Evolutionary conservation across 2,113 vertebrate genomes (phyloP).

Genomic region (Cavia aperea): DNA sequence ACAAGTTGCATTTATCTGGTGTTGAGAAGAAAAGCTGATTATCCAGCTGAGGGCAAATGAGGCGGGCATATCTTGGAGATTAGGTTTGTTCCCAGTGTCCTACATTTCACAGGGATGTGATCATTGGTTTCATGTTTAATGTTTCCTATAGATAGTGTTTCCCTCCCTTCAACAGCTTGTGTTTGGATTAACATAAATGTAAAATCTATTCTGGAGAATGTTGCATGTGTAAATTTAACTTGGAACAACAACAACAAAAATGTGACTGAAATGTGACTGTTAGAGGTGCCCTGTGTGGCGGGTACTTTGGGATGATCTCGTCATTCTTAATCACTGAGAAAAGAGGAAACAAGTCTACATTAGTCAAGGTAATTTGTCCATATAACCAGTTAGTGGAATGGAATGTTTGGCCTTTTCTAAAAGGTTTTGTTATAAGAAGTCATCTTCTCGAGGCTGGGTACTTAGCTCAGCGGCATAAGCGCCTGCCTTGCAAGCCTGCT

Average conservation of each 20-base stretch:
- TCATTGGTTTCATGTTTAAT: constrained; percentile 57
- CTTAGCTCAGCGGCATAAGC: no score
- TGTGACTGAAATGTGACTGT: neutral
- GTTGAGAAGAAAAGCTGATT: constrained; percentile 80
- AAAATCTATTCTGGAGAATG: constrained; percentile 24
- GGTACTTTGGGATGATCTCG: neutral
- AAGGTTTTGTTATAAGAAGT: neutral
- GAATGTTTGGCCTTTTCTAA: neutral
- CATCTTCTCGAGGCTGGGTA: neutral
- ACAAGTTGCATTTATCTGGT: constrained; percentile 74
- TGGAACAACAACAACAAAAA: neutral
- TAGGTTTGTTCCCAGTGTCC: constrained; percentile 77
- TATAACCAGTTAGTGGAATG: neutral
- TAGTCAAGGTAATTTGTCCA: neutral
- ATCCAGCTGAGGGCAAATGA: constrained; percentile 77
- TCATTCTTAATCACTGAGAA: neutral
- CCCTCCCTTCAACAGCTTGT: neutral
- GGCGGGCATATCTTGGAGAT: constrained; percentile 78
- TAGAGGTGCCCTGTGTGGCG: neutral
- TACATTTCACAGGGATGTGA: constrained; percentile 76
- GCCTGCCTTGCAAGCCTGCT: no score
- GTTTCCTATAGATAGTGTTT: constrained; percentile 54
- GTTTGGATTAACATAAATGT: constrained; percentile 31
- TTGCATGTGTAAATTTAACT: neutral
- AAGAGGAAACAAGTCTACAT: neutral